These are phyloP conservation scores for Anastrepha obliqua DNA, from an alignment of 1,140 invertebrate species.

Conservation along the genomic window DNA sequence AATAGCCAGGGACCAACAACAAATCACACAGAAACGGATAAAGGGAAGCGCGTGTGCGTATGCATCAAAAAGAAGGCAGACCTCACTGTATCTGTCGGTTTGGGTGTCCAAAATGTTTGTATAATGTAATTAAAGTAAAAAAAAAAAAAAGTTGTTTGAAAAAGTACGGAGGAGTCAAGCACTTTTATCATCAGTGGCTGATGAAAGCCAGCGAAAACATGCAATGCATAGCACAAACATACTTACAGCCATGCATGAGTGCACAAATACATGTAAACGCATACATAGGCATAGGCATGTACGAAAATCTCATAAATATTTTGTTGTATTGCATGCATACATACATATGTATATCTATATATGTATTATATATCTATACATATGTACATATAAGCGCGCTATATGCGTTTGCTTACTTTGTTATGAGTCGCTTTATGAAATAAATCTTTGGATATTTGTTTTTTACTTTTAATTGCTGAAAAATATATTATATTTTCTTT, in stretches of 20 bases:
- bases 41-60: background rate
- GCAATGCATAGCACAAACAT: background rate
- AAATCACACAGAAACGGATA: background rate
- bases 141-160: background rate
- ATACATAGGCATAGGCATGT: background rate
- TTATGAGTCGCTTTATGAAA: background rate
- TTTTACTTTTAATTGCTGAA: background rate
- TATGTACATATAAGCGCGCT: background rate
- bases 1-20: slow-evolving; percentile 32
- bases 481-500: background rate
- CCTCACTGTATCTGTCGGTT: background rate
- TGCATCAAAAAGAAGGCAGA: background rate
- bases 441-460: background rate
- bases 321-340: too few species aligned
- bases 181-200: background rate
- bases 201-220: slow-evolving; percentile 18
- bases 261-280: background rate
- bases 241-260: background rate
- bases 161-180: background rate
- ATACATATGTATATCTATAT: too few species aligned
- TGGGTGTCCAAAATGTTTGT: slow-evolving; percentile 11
- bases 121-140: slow-evolving; percentile 36
- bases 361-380: background rate
- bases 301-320: too few species aligned
- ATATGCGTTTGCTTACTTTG: background rate